Conservation (phyloP, 2,797 vertebrate species). For the Crocodylus rhombifer region DNA sequence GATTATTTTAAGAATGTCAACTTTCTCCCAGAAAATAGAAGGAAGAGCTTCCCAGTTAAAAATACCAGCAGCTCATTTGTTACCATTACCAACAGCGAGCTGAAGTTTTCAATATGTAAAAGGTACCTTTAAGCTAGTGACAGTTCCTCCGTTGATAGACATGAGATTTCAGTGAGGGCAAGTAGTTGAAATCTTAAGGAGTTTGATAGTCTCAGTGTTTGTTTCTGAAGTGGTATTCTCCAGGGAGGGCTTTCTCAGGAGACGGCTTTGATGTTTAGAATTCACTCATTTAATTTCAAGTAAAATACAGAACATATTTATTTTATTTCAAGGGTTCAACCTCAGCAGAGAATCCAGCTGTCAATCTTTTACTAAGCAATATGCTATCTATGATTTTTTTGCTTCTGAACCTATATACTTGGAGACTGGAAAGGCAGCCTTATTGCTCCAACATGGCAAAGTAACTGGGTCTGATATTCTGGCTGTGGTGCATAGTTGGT, state of each 20-base stretch:
- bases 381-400: too few species aligned
- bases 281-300: not conserved
- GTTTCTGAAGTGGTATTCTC: not conserved
- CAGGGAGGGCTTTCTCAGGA: not conserved
- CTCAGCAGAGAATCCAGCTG: too few species aligned
- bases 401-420: too few species aligned
- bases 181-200: constrained; percentile 22
- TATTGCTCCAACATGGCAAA: too few species aligned
- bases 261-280: not conserved
- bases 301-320: not conserved
- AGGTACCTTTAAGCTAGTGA: not conserved
- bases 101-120: constrained; percentile 48
- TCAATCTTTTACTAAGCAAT: too few species aligned
- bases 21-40: not conserved
- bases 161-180: not conserved
- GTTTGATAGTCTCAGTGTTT: not conserved
- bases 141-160: constrained; percentile 3
- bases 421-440: too few species aligned
- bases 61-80: not conserved
- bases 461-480: too few species aligned
- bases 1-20: not conserved
- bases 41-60: too few species aligned
- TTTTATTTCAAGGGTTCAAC: not conserved
- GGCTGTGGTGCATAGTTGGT: too few species aligned
- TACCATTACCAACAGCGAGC: not conserved